Evolutionary conservation across 2,888 invertebrate species (phyloP), one percentile per base, ranked within the genome.

Genomic region (Lasius fuliginosus): DNA sequence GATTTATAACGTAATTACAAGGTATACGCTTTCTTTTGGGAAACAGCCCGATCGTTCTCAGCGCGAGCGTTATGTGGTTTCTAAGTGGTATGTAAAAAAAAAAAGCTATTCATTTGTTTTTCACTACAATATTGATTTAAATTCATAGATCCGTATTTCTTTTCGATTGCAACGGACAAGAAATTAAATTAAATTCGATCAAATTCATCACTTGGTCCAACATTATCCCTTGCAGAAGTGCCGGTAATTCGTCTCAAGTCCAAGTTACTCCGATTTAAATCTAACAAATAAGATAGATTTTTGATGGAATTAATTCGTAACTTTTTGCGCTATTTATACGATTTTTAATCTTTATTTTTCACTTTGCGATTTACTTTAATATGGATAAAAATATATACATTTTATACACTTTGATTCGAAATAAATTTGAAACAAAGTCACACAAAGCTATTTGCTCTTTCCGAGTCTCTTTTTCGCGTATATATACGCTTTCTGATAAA

Each of bases 1-100:
- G 81, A 85, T 85, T 85, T 73, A 71, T 53, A 8, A 53, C 64
- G 53, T 60, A 67, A 67, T 86, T 67, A 64, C n/a, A 60, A 56
- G 58, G 74, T 53, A 42, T 53, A 42, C 8, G 36, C 40, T 65
- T 75, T 60, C 58, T 79, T 46, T 36, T 53, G 8, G 46, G 18
- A 36, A 79, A 71, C 60, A 36, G 12, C 18, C 36, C 27, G 33
- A 42, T 79, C 53, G 23, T 79, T 69, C 27, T 23, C 69, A 60
- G 23, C 30, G 58, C 9, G 12, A 30, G 27, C 40, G 9, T 36
- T n/a, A 36, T 36, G 5, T 49, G 5, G 49, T 49, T 27, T 53
- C 8, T 3, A 3, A 53, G 3, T 53, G n/a, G 8, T n/a, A n/a
- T 8, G 36, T 8, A n/a, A 53, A 49, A 49, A 15, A 15, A 46